These are phyloP conservation scores for Panagrolaimus sp. DNA, from an alignment of 1,140 invertebrate genomes.

Conservation along the genomic window DNA sequence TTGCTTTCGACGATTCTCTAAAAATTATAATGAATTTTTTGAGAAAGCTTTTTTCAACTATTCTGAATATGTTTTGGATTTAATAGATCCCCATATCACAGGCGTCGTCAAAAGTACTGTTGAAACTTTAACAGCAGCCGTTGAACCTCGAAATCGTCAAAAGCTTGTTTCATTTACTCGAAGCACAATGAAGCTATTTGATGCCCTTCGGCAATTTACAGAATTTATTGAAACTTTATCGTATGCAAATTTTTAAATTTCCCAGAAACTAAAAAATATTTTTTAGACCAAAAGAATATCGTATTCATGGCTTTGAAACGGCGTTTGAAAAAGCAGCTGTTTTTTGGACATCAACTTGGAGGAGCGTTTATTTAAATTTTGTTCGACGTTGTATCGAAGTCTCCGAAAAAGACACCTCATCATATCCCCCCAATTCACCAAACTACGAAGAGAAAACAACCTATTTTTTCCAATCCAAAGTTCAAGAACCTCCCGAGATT, in stretches of 20 bases:
- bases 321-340: slow-evolving; percentile 24
- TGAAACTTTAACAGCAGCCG: not conserved
- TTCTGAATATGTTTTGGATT: slow-evolving; percentile 19
- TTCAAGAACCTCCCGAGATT: not conserved
- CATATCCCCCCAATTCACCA: slow-evolving; percentile 3
- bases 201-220: slow-evolving; percentile 27
- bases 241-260: slow-evolving; percentile 5
- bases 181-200: slow-evolving; percentile 32
- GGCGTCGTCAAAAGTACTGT: not conserved
- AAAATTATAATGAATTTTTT: slow-evolving; percentile 27
- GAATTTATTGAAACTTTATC: slow-evolving; percentile 20
- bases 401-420: not conserved
- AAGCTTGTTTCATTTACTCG: slow-evolving; percentile 26
- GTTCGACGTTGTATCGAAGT: slow-evolving; percentile 30
- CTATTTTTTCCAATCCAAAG: not conserved
- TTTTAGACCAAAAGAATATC: not conserved
- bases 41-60: slow-evolving; percentile 25
- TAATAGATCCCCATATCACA: slow-evolving; percentile 16
- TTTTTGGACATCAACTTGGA: slow-evolving; percentile 29
- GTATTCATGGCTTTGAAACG: slow-evolving; percentile 18
- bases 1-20: not conserved
- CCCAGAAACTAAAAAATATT: not conserved
- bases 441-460: not conserved
- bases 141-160: slow-evolving; percentile 17
- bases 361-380: slow-evolving; percentile 25